phyloP scores from a whole-genome alignment of 2,113 vertebrate genomes.

The Protomyctophum bolini region DNA sequence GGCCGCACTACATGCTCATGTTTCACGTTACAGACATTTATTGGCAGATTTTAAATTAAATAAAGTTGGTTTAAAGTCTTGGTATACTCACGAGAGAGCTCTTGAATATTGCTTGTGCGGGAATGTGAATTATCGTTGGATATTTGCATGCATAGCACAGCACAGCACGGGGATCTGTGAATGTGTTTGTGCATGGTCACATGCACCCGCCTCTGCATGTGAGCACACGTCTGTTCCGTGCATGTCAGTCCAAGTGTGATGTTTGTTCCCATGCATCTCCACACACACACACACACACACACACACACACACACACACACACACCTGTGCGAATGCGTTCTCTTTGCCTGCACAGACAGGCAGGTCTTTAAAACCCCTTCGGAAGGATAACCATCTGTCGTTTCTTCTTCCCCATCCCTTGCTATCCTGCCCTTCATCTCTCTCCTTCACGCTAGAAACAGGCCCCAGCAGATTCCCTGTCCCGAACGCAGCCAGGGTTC shows the following conservation, averaged over 20 bases:
- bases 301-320: neutral
- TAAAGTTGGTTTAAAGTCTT: too few relatives aligned
- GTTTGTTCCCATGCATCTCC: neutral
- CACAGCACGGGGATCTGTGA: too few relatives aligned
- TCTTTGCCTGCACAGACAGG: constrained; percentile 7
- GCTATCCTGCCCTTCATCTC: neutral
- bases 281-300: too few relatives aligned
- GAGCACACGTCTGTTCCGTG: too few relatives aligned
- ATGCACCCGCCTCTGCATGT: too few relatives aligned
- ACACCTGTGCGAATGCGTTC: neutral
- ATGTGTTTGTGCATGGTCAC: too few relatives aligned
- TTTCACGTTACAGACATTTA: constrained; percentile 15
- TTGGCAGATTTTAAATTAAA: constrained; percentile 7
- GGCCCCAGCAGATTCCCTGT: too few relatives aligned
- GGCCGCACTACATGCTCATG: neutral
- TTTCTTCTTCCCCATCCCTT: neutral
- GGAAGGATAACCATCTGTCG: neutral
- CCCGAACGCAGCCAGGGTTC: constrained; percentile 2
- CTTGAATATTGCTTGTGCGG: too few relatives aligned
- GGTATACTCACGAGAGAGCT: too few relatives aligned
- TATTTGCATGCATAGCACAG: too few relatives aligned
- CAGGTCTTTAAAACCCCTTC: neutral
- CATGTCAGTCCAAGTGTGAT: neutral
- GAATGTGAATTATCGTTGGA: too few relatives aligned
- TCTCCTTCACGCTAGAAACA: too few relatives aligned